Evolutionary conservation across 1,140 invertebrate species (phyloP), one percentile per base, ranked within the genome.

Genomic region (Zophobas morio): DNA sequence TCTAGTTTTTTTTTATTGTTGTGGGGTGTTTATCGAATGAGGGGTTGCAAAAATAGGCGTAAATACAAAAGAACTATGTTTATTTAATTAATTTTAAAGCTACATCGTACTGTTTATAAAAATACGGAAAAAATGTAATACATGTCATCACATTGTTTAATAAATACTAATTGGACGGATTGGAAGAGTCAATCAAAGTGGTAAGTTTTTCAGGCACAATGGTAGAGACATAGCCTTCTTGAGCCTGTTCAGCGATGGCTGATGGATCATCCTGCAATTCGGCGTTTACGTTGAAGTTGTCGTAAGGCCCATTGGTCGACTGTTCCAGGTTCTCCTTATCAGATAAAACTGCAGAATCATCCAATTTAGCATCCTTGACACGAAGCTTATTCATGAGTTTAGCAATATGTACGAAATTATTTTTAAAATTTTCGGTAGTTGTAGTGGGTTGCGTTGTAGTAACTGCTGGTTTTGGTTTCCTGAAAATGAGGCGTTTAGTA

Each of bases 171-270:
- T 72, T 72, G 76, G 82, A 83, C 75, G 80, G 79, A 81, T 79
- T 74, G 70, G 78, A 79, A 72, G 78, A 79, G 78, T 79, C 78
- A 75, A 83, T 46, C n/a, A 40, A 81, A 53, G 81, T 83, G 35
- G 84, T 88, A 77, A 87, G 88, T 77, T 87, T 87, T 79, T 89
- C 88, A 82, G 89, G 89, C 85, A 89, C 88, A 85, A 88, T 88
- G 75, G 89, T 89, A 66, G 88, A 89, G n/a, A 87, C 85, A 47
- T 86, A 85, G 46, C 87, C 87, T 36, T 88, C 88, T 40, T 85
- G 86, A 37, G 80, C 60, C 66, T 66, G 60, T 53, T 80, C 76
- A 57, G 77, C 81, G 42, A 83, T 81, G 60, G 87, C 87, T 36
- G 86, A 84, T 33, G 88, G 88, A 82, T 89, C 87, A 82, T 89